phyloP scores from a whole-genome alignment of 2,797 vertebrate genomes.

The Pachyuromys duprasi region DNA sequence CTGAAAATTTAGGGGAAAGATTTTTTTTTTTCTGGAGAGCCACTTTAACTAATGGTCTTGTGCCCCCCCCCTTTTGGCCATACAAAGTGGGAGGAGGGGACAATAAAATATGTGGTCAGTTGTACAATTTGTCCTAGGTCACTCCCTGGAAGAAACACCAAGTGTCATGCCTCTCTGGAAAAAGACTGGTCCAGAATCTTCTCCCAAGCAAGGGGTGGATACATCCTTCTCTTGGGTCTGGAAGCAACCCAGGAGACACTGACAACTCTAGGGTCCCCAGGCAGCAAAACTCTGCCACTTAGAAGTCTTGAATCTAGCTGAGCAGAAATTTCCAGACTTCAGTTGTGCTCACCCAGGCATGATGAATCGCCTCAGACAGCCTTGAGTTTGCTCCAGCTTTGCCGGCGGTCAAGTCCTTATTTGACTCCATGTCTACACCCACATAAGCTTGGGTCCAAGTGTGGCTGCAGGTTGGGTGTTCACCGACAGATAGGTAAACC shows the following conservation, averaged over 20 bases:
- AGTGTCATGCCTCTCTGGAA: not conserved
- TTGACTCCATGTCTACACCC: constrained; percentile 49
- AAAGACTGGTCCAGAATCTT: not conserved
- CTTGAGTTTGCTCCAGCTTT: constrained; percentile 29
- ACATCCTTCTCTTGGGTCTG: not conserved
- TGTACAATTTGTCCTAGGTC: not conserved
- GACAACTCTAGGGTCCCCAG: constrained; percentile 41
- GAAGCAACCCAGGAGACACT: constrained; percentile 17
- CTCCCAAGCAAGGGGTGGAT: not conserved
- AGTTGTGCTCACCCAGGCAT: constrained; percentile 68
- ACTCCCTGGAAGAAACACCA: not conserved
- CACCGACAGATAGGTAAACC: not conserved
- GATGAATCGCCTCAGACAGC: constrained; percentile 65
- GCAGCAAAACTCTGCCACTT: constrained; percentile 68
- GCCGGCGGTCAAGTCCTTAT: constrained; percentile 59
- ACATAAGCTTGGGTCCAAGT: not conserved
- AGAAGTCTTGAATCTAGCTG: constrained; percentile 66
- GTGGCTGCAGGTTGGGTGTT: not conserved
- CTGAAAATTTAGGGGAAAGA: not conserved
- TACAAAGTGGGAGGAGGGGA: not conserved
- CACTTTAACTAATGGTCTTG: not conserved
- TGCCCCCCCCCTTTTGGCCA: not conserved
- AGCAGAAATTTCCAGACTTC: constrained; percentile 78
- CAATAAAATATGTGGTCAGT: too few relatives aligned
- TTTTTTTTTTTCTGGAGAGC: not conserved